Base-by-base conservation (phyloP, 2,113 vertebrate species). In the Pungitius pungitius region DNA sequence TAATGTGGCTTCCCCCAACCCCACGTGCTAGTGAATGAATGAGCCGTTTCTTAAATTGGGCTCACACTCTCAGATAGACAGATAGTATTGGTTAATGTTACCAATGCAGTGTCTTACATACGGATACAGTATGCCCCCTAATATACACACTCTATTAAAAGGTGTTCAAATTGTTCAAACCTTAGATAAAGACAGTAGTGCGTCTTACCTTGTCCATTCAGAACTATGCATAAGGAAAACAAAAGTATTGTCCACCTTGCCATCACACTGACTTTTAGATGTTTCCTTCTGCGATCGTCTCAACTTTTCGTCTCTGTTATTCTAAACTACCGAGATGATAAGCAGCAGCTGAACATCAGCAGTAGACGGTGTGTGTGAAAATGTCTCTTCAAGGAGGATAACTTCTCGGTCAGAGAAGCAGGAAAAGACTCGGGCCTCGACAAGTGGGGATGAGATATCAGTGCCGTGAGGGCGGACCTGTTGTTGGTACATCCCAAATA, bases 191-290 rank as follows among this genome's bases (percentile, higher is more conserved):
- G 33, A 35, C 33, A 51, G 14, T n/a, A 0, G 13, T 7, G 14
- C 80, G 27, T 63, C 62, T 37, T 78, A 91, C 90, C 89, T 30
- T 85, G 43, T 35, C 78, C 84, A 1, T 27, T 72, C 60, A 88
- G 42, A 79, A 82, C 2, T 69, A 52, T 73, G n/a, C 17, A 35
- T 35, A 35, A 33, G 71, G 52, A 68, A 56, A 89, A 35, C 18
- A 89, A 1, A 45, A 85, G 1, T 6, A 86, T 5, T 3, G 22
- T 70, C 87, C 83, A 81, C 24, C 15, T 63, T 20, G 78, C 75
- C 87, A 85, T 85, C 18, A 3, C 15, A 22, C 20, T 43, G 22
- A 1, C 3, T 56, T 14, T 15, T 8, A 22, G 40, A 17, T 1
- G 12, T 7, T 35, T 30, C 30, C 30, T 30, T 35, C 33, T 35